Percentiles rank a stretch among this genome's conserved stretches.
Evolutionary conservation across 2,113 vertebrate genomes (phyloP).

Genomic region (Arvicanthis niloticus): DNA sequence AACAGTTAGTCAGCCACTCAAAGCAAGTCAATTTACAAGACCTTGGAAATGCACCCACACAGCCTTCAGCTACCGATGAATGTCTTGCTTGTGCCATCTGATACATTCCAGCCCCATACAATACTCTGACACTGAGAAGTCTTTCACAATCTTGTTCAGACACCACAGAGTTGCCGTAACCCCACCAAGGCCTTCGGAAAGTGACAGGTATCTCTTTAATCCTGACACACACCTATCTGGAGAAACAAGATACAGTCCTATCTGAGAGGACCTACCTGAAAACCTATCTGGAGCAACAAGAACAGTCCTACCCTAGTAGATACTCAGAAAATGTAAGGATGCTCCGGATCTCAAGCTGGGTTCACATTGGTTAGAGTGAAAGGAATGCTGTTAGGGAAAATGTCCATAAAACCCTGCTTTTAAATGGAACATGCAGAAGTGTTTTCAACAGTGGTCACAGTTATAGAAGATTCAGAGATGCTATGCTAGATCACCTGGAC

Average conservation of each 20-base stretch:
- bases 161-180: background rate
- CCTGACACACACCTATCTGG: background rate
- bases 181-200: background rate
- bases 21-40: background rate
- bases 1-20: background rate
- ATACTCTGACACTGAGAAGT: background rate
- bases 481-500: no score
- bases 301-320: no score
- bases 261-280: no score
- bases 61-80: background rate
- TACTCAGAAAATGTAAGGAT: background rate
- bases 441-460: background rate
- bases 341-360: no score
- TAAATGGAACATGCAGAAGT: background rate
- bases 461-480: background rate
- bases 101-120: background rate
- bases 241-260: background rate
- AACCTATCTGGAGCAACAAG: background rate
- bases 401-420: background rate
- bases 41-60: background rate
- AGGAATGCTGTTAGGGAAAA: background rate
- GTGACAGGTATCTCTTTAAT: background rate
- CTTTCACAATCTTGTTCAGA: background rate
- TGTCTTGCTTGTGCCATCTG: background rate
- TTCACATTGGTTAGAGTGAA: background rate